Evolutionary conservation across 2,113 vertebrate species (phyloP).

Genomic region (Pygathrix nemaeus): DNA sequence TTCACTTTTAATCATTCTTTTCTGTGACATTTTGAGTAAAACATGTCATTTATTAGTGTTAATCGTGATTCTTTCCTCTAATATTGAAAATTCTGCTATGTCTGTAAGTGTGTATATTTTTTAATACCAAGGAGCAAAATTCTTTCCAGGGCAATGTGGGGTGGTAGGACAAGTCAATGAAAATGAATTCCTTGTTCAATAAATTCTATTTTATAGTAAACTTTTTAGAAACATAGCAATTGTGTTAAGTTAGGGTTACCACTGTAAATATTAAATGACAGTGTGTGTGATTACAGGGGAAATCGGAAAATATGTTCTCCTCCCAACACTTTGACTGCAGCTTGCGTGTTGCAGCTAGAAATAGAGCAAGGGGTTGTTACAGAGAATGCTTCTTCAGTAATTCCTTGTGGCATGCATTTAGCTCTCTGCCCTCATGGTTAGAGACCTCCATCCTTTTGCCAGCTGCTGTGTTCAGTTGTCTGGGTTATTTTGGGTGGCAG

Average conservation of each 20-base stretch:
- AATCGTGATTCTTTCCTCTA: background rate
- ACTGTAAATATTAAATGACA: constrained; percentile 5
- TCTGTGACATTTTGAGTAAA: constrained; percentile 50
- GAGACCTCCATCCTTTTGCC: constrained; percentile 44
- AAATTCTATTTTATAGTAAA: constrained; percentile 29
- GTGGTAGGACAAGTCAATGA: constrained; percentile 8
- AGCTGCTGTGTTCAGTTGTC: constrained; percentile 71
- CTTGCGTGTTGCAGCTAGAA: constrained; percentile 34
- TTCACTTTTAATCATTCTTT: constrained; percentile 49
- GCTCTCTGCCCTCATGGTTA: constrained; percentile 17
- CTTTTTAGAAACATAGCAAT: constrained; percentile 34
- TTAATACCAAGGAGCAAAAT: constrained; percentile 1
- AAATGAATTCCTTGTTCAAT: constrained; percentile 22
- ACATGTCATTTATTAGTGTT: constrained; percentile 31
- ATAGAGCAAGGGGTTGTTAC: constrained; percentile 19
- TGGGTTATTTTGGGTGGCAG: constrained; percentile 63
- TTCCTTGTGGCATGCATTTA: background rate
- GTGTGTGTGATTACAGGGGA: constrained; percentile 21
- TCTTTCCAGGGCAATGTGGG: background rate
- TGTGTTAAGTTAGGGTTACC: constrained; percentile 25
- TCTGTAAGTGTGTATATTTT: constrained; percentile 1
- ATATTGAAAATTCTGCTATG: constrained; percentile 44
- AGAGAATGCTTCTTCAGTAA: constrained; percentile 11
- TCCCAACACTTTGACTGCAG: constrained; percentile 25
- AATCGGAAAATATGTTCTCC: constrained; percentile 45